A percentile compares a stretch with the other conserved stretches of the same genome.
Evolutionary conservation across 2,797 vertebrate genomes (phyloP).

Genomic region (Naso thynnoides): DNA sequence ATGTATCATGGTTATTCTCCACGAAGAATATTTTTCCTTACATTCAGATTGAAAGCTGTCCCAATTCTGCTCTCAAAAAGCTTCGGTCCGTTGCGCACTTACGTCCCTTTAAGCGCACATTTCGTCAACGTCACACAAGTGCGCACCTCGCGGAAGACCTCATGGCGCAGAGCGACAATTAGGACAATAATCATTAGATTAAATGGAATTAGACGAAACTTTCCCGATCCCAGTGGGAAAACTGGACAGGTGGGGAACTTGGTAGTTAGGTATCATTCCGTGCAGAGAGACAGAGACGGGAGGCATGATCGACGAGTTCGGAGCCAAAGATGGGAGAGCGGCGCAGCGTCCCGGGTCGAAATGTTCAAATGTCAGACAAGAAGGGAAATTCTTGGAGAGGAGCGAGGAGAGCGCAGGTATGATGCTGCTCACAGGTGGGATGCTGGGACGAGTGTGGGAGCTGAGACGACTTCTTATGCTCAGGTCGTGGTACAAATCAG

Average conservation of each 20-base stretch:
- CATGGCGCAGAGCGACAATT: no score
- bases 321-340: slow-evolving; percentile 38
- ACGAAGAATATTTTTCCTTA: no score
- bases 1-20: no score
- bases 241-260: slow-evolving; percentile 17
- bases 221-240: slow-evolving; percentile 48
- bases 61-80: no score
- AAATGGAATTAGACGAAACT: slow-evolving; percentile 39
- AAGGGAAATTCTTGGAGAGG: slow-evolving; percentile 68
- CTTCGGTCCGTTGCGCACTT: no score
- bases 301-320: slow-evolving; percentile 47
- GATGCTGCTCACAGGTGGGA: slow-evolving; percentile 65
- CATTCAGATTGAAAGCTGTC: no score
- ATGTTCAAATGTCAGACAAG: slow-evolving; percentile 58
- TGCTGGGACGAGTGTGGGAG: slow-evolving; percentile 18
- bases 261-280: slow-evolving; percentile 48
- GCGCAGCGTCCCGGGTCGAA: slow-evolving; percentile 55
- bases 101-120: no score
- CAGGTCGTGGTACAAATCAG: slow-evolving; percentile 52
- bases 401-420: slow-evolving; percentile 80
- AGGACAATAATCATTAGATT: background rate
- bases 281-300: slow-evolving; percentile 53
- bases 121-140: no score
- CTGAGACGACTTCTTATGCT: slow-evolving; percentile 24
- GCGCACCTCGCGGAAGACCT: no score